Conservation (phyloP, 2,113 vertebrate species). For the Oreotrochilus melanogaster region DNA sequence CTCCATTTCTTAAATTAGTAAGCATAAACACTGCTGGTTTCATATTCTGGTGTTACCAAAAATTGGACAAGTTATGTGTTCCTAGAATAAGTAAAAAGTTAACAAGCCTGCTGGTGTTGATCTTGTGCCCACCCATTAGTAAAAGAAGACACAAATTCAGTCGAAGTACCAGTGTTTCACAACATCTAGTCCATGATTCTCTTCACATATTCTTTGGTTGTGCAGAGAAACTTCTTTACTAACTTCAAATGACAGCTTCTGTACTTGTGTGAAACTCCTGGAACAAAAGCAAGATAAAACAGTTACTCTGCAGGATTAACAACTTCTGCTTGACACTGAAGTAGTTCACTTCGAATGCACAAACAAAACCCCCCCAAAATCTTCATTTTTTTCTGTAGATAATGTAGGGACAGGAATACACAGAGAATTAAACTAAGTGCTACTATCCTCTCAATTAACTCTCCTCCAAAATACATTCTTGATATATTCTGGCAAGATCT, state of each 20-base stretch:
- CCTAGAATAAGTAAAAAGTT: not conserved
- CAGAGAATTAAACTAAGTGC: not conserved
- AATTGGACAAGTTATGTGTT: not conserved
- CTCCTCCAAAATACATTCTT: not conserved
- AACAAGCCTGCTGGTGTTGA: not conserved
- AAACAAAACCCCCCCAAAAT: not conserved
- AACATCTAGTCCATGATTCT: slow-evolving; percentile 30
- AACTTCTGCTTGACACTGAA: not conserved
- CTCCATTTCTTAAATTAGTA: not conserved
- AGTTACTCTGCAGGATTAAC: not conserved
- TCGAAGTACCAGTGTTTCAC: slow-evolving; percentile 70
- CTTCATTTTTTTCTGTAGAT: not conserved
- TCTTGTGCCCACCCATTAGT: not conserved
- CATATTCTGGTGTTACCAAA: not conserved
- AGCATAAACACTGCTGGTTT: not conserved
- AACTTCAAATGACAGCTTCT: slow-evolving; percentile 79
- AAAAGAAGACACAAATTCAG: not conserved
- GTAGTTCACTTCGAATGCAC: not conserved
- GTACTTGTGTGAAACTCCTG: slow-evolving; percentile 69
- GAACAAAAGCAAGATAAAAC: not conserved
- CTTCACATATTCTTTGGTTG: slow-evolving; percentile 73
- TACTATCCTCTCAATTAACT: not conserved
- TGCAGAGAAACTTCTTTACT: slow-evolving; percentile 76
- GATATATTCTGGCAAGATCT: not conserved
- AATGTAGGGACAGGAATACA: not conserved